Evolutionary conservation across 2,888 invertebrate genomes (phyloP).

Genomic region (Dasypogon diadema): DNA sequence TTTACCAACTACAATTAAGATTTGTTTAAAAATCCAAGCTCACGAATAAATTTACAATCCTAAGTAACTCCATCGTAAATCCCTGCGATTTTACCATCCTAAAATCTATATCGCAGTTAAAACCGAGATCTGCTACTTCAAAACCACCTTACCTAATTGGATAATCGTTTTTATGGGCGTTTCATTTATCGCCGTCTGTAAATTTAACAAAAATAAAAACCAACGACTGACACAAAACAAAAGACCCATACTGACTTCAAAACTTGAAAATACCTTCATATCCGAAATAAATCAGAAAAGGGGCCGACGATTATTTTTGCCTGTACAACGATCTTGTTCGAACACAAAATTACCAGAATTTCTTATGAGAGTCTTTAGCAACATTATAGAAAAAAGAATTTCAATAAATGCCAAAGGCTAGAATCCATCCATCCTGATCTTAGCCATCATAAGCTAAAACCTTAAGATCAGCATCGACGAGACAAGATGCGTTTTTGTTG

Average conservation of each 20-base stretch:
- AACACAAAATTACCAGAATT: conserved; percentile 37
- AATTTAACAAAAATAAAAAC: conserved; percentile 11
- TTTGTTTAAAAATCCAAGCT: too few relatives aligned
- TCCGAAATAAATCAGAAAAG: conserved; percentile 46
- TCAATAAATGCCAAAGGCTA: conserved; percentile 46
- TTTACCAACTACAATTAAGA: too few relatives aligned
- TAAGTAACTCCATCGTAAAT: too few relatives aligned
- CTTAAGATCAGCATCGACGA: conserved; percentile 31
- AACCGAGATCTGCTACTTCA: conserved; percentile 22
- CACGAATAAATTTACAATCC: too few relatives aligned
- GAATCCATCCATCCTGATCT: conserved; percentile 45
- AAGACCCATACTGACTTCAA: background rate
- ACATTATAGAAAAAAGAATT: background rate
- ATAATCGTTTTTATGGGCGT: conserved; percentile 36
- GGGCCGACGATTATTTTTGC: conserved; percentile 41
- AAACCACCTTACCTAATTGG: conserved; percentile 38
- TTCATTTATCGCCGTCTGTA: conserved; percentile 11
- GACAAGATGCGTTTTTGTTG: conserved; percentile 35
- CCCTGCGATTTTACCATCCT: too few relatives aligned
- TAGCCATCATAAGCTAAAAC: conserved; percentile 31
- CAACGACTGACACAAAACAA: background rate
- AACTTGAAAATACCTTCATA: conserved; percentile 4
- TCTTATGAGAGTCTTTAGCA: conserved; percentile 15
- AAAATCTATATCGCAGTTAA: too few relatives aligned
- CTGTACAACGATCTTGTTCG: conserved; percentile 35